Evolutionary conservation across 2,113 vertebrate genomes (phyloP).

Genomic region (Sinocyclocheilus anophthalmus): DNA sequence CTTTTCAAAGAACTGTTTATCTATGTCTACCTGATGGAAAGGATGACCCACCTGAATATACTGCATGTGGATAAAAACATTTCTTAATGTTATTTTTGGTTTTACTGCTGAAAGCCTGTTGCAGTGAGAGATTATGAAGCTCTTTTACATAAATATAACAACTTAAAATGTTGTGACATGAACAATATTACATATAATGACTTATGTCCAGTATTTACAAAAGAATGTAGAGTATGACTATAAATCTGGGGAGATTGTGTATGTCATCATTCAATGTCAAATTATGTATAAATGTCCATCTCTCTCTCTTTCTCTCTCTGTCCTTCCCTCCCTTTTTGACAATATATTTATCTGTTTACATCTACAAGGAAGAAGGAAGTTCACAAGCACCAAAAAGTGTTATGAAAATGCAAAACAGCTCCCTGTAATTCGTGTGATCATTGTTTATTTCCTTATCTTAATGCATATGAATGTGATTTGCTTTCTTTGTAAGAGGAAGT

Average conservation of each 20-base stretch:
- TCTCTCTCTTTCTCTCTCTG: neutral
- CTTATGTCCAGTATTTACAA: neutral
- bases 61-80: neutral
- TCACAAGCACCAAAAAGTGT: slow-evolving; percentile 6
- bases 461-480: neutral
- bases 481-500: slow-evolving; percentile 33
- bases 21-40: neutral
- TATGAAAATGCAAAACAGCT: slow-evolving; percentile 37
- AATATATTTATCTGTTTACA: neutral
- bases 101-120: neutral
- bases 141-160: neutral
- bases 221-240: neutral
- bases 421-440: slow-evolving; percentile 3
- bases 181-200: neutral
- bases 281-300: neutral
- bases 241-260: neutral
- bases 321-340: neutral
- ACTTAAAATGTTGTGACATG: neutral
- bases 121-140: neutral
- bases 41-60: neutral
- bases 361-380: slow-evolving; percentile 50
- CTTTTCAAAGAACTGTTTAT: neutral
- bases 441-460: slow-evolving; percentile 29
- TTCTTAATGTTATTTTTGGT: neutral
- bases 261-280: neutral